Evolutionary conservation across 2,797 vertebrate species (phyloP).

Genomic region (Cossypha polioptera): DNA sequence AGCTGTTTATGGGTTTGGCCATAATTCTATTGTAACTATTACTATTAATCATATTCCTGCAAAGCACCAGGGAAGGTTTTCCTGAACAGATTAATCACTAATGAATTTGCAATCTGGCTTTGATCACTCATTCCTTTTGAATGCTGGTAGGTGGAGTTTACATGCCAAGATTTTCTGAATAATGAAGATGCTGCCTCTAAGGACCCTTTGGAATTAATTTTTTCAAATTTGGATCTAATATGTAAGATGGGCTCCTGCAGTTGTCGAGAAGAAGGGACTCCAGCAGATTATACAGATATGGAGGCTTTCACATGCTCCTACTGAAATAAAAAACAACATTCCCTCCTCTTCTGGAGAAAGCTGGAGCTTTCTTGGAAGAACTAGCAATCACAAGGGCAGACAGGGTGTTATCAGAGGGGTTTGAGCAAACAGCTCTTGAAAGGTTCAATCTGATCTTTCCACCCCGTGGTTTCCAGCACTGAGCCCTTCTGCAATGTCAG

Average conservation of each 20-base stretch:
- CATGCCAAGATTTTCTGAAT: conserved; percentile 50
- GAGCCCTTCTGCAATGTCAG: background rate
- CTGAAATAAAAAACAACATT: background rate
- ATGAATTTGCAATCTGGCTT: conserved; percentile 62
- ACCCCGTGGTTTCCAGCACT: background rate
- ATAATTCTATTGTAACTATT: background rate
- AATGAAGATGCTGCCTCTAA: conserved; percentile 48
- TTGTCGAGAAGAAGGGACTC: background rate
- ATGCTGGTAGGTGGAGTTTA: conserved; percentile 63
- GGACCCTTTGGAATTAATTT: conserved; percentile 50
- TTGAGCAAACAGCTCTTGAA: background rate
- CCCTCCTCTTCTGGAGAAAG: background rate
- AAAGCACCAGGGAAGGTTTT: conserved; percentile 48
- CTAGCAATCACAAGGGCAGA: background rate
- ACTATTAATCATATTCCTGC: conserved; percentile 5
- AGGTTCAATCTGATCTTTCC: background rate
- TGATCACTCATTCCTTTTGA: conserved; percentile 68
- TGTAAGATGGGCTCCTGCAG: background rate
- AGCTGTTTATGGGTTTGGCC: background rate
- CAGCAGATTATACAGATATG: background rate
- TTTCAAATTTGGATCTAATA: conserved; percentile 1
- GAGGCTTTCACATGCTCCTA: background rate
- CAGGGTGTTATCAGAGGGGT: background rate
- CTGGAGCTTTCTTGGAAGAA: background rate
- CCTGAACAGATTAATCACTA: conserved; percentile 54